Conservation (phyloP, 2,888 invertebrate species). For the Gryllus longicercus region DNA sequence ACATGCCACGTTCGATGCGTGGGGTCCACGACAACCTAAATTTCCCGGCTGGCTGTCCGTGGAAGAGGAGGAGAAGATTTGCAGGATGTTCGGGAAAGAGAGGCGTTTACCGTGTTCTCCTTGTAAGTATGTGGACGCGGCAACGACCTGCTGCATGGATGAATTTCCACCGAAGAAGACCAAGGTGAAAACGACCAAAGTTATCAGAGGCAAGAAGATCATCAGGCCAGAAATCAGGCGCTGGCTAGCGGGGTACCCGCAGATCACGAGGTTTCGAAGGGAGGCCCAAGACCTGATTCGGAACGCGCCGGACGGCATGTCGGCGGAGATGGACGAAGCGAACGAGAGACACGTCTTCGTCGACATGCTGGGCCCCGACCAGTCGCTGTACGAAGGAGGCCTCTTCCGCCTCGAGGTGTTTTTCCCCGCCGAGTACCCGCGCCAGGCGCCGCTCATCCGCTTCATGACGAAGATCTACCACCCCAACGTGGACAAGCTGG, state of each 20-base stretch:
- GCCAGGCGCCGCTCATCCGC: neutral
- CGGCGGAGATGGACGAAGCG: neutral
- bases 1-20: neutral
- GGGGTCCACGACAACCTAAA: neutral
- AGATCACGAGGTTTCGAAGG: neutral
- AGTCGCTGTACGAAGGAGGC: neutral
- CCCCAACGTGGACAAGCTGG: neutral
- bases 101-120: neutral
- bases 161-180: neutral
- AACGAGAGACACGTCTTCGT: neutral
- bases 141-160: neutral
- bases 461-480: constrained; percentile 9
- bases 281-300: neutral
- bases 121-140: neutral
- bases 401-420: neutral
- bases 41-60: neutral
- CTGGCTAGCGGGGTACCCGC: neutral
- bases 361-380: neutral
- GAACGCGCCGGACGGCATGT: neutral
- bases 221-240: neutral
- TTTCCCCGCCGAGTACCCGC: neutral
- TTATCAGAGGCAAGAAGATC: neutral
- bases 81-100: neutral
- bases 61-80: neutral
- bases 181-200: neutral